These are phyloP conservation scores for Batillaria attramentaria DNA, from an alignment of 1,140 invertebrate genomes.

Conservation along the genomic window DNA sequence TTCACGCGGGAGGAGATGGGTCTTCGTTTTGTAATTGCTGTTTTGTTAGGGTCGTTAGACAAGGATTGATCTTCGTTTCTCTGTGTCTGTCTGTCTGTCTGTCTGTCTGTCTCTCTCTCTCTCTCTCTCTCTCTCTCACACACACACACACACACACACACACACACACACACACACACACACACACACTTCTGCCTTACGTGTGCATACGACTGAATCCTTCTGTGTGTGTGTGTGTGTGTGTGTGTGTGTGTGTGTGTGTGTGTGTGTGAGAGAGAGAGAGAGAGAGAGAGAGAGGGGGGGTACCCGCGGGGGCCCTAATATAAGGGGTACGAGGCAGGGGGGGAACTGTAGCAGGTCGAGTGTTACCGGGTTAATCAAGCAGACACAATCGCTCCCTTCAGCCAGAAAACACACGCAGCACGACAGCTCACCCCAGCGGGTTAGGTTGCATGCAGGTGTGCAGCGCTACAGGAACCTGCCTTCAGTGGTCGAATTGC, in stretches of 20 bases:
- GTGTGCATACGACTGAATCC: neutral
- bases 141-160: neutral
- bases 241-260: neutral
- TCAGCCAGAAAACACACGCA: too few species aligned
- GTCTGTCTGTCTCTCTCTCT: conserved; percentile 18
- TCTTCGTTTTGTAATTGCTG: too few species aligned
- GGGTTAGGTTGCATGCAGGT: too few species aligned
- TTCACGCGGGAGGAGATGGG: too few species aligned
- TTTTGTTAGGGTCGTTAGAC: too few species aligned
- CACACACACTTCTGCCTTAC: neutral
- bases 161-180: neutral
- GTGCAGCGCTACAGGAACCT: too few species aligned
- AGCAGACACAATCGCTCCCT: too few species aligned
- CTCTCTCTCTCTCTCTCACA: neutral
- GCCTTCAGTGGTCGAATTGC: too few species aligned
- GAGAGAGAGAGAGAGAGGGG: neutral
- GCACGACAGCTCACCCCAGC: too few species aligned
- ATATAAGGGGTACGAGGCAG: too few species aligned
- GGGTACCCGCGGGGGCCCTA: neutral
- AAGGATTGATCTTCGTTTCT: too few species aligned
- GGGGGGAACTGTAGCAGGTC: neutral
- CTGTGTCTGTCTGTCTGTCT: conserved; percentile 6
- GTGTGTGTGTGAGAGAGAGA: conserved; percentile 3
- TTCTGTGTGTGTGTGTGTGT: neutral
- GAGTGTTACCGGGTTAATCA: too few species aligned